Evolutionary conservation across 2,888 invertebrate genomes (phyloP).

Genomic region (Leptinotarsa rubiginosa): DNA sequence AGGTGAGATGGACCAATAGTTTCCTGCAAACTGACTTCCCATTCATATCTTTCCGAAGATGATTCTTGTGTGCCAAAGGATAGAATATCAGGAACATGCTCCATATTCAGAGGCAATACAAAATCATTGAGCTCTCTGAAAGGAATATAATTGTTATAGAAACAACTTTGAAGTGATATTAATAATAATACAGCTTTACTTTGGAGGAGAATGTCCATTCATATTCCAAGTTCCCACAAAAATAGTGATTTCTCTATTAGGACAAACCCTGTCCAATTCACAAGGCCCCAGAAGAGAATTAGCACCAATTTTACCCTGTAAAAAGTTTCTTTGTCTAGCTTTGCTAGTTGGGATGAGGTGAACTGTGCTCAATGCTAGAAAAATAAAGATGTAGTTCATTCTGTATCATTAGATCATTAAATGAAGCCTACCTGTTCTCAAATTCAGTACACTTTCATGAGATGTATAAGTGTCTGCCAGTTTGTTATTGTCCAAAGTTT

Average conservation of each 20-base stretch:
- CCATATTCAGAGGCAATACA: constrained; percentile 85
- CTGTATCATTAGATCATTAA: too few species aligned
- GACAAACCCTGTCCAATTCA: constrained; percentile 88
- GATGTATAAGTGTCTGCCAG: constrained; percentile 61
- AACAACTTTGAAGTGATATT: constrained; percentile 10
- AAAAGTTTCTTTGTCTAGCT: constrained; percentile 83
- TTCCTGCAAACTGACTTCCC: constrained; percentile 92
- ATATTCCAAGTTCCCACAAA: constrained; percentile 98
- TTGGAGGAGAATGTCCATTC: constrained; percentile 89
- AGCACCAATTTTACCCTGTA: constrained; percentile 83
- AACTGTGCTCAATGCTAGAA: constrained; percentile 47
- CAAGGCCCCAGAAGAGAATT: constrained; percentile 85
- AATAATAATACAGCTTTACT: constrained; percentile 67
- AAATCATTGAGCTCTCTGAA: constrained; percentile 88
- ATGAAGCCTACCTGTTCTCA: constrained; percentile 53
- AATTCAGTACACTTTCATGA: constrained; percentile 62
- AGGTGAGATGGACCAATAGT: constrained; percentile 94
- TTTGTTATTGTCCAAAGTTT: constrained; percentile 52
- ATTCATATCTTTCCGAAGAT: constrained; percentile 85
- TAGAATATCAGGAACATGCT: constrained; percentile 90
- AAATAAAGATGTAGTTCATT: background rate
- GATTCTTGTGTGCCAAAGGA: constrained; percentile 96
- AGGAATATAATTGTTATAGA: constrained; percentile 32
- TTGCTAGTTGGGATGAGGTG: constrained; percentile 86
- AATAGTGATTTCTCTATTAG: constrained; percentile 85